Evolutionary conservation across 2,888 invertebrate species (phyloP), one percentile per base, ranked within the genome.

Genomic region (Melieria picta): DNA sequence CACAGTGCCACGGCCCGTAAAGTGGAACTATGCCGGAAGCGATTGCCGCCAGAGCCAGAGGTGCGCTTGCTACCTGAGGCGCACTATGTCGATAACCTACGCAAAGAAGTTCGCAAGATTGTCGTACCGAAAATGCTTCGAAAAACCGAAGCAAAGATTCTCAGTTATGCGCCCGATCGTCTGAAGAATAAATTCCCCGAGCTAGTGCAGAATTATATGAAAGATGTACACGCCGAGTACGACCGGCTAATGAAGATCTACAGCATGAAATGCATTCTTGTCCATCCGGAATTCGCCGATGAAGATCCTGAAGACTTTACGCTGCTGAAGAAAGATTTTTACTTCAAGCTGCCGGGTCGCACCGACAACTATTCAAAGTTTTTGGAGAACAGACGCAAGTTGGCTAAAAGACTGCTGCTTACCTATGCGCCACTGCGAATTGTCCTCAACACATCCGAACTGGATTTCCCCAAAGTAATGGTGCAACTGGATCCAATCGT

Each of bases 221-320:
- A 78, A 1, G 90, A 90, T 62, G 85, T 87, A 4, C 86, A 90
- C 77, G 80, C 80, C 0, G 91, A 91, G 77, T 93, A 90, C 87
- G 88, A 91, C 77, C 85, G 86, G 30, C 87, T 91, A 64, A 89
- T 92, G 69, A 91, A 92, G 76, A 86, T 89, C 1, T 89, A 90
- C 50, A 92, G 92, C 10, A 90, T 93, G 62, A 90, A 90, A 79
- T 89, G 89, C 48, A 90, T 92, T 69, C 88, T 93, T 13, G 88
- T 89, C 50, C 90, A 91, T 66, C 90, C 90, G 0, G 90, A 90
- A n/a, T 81, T 82, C 68, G 73, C 79, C 0, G 88, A 89, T 13
- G 86, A 86, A 68, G 89, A 90, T 55, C 81, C 84, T 0, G 65
- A 75, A 3, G 88, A 89, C 6, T 86, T 89, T 80, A 73, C 87